Percentiles rank a stretch among this genome's conserved stretches.
These are phyloP conservation scores for Drosophila nigricruria DNA, from an alignment of 2,888 invertebrate genomes.

Conservation along the genomic window DNA sequence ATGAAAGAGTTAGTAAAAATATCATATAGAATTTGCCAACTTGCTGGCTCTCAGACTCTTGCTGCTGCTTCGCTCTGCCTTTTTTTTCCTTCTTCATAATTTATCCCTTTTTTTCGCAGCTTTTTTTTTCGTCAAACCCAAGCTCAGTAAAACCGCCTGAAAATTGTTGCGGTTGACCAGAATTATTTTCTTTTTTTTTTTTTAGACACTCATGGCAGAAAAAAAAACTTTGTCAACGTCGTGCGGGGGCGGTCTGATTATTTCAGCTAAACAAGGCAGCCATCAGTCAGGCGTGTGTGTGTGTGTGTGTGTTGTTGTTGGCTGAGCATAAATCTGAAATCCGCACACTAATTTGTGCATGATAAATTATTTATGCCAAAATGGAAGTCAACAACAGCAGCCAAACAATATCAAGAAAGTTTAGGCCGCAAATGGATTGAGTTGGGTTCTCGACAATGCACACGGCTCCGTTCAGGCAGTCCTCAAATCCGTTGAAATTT, in stretches of 20 bases:
- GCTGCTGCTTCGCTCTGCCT: slow-evolving; percentile 11
- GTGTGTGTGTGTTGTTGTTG: slow-evolving; percentile 37
- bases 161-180: slow-evolving; percentile 79
- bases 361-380: slow-evolving; percentile 84
- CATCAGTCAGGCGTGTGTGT: slow-evolving; percentile 57
- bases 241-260: slow-evolving; percentile 27
- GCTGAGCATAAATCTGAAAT: slow-evolving; percentile 60
- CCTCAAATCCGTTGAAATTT: slow-evolving; percentile 59
- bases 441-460: neutral
- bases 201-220: slow-evolving; percentile 14
- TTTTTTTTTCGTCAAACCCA: slow-evolving; percentile 26
- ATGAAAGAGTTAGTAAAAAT: neutral
- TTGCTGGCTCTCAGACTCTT: slow-evolving; percentile 13
- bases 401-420: slow-evolving; percentile 33
- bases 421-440: slow-evolving; percentile 29
- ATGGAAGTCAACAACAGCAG: slow-evolving; percentile 53
- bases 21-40: slow-evolving; percentile 35
- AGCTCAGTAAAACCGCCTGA: slow-evolving; percentile 35
- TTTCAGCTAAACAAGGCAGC: slow-evolving; percentile 60
- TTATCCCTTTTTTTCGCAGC: slow-evolving; percentile 55
- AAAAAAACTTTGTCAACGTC: slow-evolving; percentile 55
- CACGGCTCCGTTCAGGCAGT: no score
- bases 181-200: slow-evolving; percentile 57
- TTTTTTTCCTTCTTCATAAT: slow-evolving; percentile 47
- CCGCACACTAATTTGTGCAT: slow-evolving; percentile 81